A percentile compares a stretch with the other conserved stretches of the same genome.
phyloP scores from a whole-genome alignment of 2,888 invertebrate species.

The Anodontia alba region DNA sequence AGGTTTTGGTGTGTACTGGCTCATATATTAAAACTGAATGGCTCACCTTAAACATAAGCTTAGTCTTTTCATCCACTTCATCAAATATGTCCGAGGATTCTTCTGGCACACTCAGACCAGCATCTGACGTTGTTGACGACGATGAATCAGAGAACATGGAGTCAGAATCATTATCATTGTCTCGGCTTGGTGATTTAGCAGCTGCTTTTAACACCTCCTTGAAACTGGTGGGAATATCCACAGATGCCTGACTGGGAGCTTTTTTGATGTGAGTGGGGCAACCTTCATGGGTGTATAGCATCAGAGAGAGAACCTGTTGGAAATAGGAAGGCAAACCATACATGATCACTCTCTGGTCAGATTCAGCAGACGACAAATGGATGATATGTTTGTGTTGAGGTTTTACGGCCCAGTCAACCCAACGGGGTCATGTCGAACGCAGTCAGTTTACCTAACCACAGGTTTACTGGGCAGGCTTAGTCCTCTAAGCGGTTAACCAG shows the following conservation, averaged over 20 bases:
- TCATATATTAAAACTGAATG: too few relatives aligned
- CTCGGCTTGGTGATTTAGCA: conserved; percentile 51
- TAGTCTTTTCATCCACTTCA: conserved; percentile 76
- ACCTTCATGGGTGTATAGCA: conserved; percentile 81
- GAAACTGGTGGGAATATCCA: conserved; percentile 43
- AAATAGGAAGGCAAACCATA: not conserved
- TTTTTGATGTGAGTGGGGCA: conserved; percentile 58
- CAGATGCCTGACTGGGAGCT: conserved; percentile 22
- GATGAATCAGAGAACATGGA: conserved; percentile 46
- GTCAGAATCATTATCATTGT: conserved; percentile 59
- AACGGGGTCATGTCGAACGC: too few relatives aligned
- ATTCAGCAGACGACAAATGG: too few relatives aligned
- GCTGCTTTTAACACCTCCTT: conserved; percentile 48
- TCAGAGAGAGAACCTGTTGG: conserved; percentile 80
- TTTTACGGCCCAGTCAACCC: too few relatives aligned
- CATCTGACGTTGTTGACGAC: conserved; percentile 38
- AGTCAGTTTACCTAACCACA: too few relatives aligned
- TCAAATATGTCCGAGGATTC: conserved; percentile 64
- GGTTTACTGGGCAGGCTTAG: too few relatives aligned
- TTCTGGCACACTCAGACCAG: conserved; percentile 52
- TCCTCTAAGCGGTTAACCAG: too few relatives aligned
- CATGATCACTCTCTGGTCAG: too few relatives aligned
- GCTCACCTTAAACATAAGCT: conserved; percentile 74
- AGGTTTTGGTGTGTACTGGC: too few relatives aligned
- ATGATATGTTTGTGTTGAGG: too few relatives aligned